Evolutionary conservation across 2,113 vertebrate genomes (phyloP), one percentile per base, ranked within the genome.

Genomic region (Epinephelus fuscoguttatus): DNA sequence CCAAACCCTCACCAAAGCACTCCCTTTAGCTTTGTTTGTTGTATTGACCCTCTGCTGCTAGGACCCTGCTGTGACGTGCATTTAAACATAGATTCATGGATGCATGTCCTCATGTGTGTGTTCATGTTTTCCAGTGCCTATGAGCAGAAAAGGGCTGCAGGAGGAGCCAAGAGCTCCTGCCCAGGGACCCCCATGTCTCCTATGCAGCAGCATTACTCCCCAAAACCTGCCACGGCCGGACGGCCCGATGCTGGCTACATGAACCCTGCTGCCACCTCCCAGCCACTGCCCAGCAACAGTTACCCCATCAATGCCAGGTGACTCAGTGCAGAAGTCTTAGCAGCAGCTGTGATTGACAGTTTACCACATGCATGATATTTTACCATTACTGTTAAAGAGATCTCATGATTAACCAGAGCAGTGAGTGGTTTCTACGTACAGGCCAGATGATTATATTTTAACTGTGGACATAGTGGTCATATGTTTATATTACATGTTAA

Each of bases 221-320:
- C 94, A 0, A 96, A 96, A 91, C 93, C 94, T 30, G 80, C 94
- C 61, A 89, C 94, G 81, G 94, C 93, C 75, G 89, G 96, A 74
- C 93, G 96, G 66, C 96, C 96, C 42, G 96, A 97, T 57, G 93
- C 96, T 64, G 96, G 93, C 82, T 97, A 98, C 95, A 95, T 97
- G 95, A 97, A 92, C 93, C 87, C 96, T 11, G 94, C 88, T 1
- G 90, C 95, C 82, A 76, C 96, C 30, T 90, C 95, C 37, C 96
- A 95, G 82, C 91, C 96, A 70, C 93, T 96, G 23, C 77, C 96
- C 81, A 96, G 96, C 94, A 96, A 97, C 84, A 95, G 93, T 75
- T 98, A 96, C 95, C 95, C 96, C 84, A 91, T 89, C 47, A 95
- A 96, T 52, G 0, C 82, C 90, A 94, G 93, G 93, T 94, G 80